phyloP scores from a whole-genome alignment of 2,113 vertebrate species.

The Acanthisitta chloris region DNA sequence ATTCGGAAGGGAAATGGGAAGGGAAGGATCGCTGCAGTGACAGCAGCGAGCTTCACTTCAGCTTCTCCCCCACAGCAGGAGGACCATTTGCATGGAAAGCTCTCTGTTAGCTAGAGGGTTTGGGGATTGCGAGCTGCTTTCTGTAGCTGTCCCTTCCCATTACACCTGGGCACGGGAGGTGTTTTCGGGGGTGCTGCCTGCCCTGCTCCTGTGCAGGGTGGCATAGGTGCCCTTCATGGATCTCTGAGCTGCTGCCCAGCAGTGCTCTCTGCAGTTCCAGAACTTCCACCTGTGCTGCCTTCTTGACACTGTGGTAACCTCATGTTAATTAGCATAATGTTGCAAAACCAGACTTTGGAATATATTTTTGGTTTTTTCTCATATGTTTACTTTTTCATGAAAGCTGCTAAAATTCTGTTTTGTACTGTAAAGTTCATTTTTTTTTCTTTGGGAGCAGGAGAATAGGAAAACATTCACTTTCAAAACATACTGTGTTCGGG shows the following conservation, averaged over 20 bases:
- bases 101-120: neutral
- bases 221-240: rapidly evolving
- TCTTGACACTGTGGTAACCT: neutral
- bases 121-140: rapidly evolving
- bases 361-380: neutral
- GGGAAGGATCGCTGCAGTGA: too few species aligned
- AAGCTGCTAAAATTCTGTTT: neutral
- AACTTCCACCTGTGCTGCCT: neutral
- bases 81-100: neutral
- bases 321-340: neutral
- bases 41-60: neutral
- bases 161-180: rapidly evolving
- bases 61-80: neutral
- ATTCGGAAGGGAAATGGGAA: too few species aligned
- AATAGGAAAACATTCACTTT: neutral
- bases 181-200: neutral
- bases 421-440: neutral
- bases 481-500: neutral
- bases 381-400: neutral
- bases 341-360: neutral
- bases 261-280: neutral
- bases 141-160: too few species aligned
- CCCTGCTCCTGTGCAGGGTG: neutral
- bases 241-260: neutral
- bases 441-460: neutral